These are phyloP conservation scores for Trachymyrmex septentrionalis DNA, from an alignment of 1,140 invertebrate genomes.

Conservation along the genomic window DNA sequence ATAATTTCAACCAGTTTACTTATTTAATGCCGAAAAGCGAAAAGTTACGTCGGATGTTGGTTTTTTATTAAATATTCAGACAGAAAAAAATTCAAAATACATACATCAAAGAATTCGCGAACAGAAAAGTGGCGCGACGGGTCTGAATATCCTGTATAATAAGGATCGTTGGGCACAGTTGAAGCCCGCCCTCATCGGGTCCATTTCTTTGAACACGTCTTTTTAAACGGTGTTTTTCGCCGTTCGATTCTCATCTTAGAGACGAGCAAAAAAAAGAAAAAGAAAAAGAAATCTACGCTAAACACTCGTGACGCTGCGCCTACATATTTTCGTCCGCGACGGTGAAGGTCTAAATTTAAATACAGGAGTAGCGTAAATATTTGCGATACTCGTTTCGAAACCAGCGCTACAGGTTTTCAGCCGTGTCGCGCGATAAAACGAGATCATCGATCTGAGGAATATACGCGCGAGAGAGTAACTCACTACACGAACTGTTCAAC, in stretches of 20 bases:
- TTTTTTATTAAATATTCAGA: conserved; percentile 33
- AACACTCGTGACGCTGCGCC: conserved; percentile 45
- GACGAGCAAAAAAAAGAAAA: background rate
- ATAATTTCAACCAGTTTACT: conserved; percentile 19
- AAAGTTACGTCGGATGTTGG: conserved; percentile 19
- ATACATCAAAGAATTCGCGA: conserved; percentile 13
- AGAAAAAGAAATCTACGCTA: conserved; percentile 3
- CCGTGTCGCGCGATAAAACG: conserved; percentile 59
- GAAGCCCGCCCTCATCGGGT: no score
- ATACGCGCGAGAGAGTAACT: conserved; percentile 4
- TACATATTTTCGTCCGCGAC: conserved; percentile 55
- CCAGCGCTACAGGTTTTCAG: conserved; percentile 46
- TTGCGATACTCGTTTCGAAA: conserved; percentile 66
- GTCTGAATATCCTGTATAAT: background rate
- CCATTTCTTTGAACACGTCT: background rate
- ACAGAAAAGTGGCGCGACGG: background rate
- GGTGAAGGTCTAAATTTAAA: conserved; percentile 72
- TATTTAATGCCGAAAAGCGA: conserved; percentile 30
- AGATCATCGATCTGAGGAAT: conserved; percentile 42
- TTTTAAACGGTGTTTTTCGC: background rate
- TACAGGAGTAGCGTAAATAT: conserved; percentile 68
- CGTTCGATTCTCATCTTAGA: conserved; percentile 4
- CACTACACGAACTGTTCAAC: background rate
- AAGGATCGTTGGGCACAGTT: background rate
- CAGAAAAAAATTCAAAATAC: background rate